Conservation (phyloP, 2,113 vertebrate genomes). For the Corythaeola cristata region DNA sequence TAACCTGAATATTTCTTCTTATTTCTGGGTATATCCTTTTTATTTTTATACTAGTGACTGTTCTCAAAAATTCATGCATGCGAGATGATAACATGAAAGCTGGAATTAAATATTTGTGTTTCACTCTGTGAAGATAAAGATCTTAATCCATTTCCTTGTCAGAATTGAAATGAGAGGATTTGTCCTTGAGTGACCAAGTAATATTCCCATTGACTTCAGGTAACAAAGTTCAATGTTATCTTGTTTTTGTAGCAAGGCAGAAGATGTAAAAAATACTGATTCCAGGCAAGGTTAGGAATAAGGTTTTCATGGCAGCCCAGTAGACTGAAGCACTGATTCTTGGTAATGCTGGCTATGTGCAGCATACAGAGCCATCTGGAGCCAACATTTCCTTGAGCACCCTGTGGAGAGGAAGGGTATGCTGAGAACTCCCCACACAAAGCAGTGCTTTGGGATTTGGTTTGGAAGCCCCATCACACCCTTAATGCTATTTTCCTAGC, state of each 20-base stretch:
- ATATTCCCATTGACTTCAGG: not conserved
- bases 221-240: not conserved
- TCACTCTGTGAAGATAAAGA: not conserved
- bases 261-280: not conserved
- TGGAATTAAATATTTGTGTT: conserved; percentile 40
- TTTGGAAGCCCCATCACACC: not conserved
- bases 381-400: not conserved
- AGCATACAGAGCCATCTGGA: not conserved
- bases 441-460: not conserved
- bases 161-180: conserved; percentile 37
- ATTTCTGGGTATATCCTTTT: not conserved
- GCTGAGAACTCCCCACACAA: not conserved
- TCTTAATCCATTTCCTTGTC: not conserved
- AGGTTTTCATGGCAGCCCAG: not conserved
- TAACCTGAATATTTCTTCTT: not conserved
- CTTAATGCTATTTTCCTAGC: not conserved
- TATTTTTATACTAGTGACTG: not conserved
- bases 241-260: not conserved
- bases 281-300: not conserved
- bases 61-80: not conserved
- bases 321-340: not conserved
- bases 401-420: rapidly evolving
- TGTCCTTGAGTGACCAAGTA: not conserved
- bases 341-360: not conserved
- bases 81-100: not conserved